Evolutionary conservation across 2,113 vertebrate genomes (phyloP), one percentile per base, ranked within the genome.

Genomic region (Colossoma macropomum): DNA sequence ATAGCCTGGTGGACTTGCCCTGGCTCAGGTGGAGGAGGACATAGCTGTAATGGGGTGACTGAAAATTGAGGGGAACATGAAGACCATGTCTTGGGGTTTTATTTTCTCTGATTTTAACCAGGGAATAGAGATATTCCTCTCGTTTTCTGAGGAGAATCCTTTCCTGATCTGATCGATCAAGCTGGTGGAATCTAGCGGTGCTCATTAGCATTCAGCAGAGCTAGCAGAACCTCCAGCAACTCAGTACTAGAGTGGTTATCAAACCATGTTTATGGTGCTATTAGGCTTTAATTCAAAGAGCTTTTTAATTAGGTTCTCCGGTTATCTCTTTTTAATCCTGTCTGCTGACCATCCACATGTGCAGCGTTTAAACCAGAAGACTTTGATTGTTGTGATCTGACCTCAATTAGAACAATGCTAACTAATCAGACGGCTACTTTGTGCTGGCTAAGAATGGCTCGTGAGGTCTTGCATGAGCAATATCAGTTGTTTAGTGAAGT

Each of bases 1-100:
- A 75, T 75, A 28, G 52, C 62, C 60, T 80, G 72, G 32, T 71
- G 56, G n/a, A 30, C 65, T 27, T 78, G 48, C 28, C n/a, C 5
- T 59, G 82, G 63, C 78, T 73, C 85, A 80, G 85, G 71, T 86
- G 77, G 81, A 80, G 30, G 50, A 32, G 59, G 70, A 68, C 60
- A n/a, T 11, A 25, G 13, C 41, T 15, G 59, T 77, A 52, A 77
- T 81, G 68, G 65, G 34, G 3, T 80, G 56, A 34, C 34, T 38
- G 68, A 34, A 73, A 77, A 77, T 28, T n/a, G 34, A 78, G 50
- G 17, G 28, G 11, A 70, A 38, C 66, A 17, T 8, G 12, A 11
- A 75, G 60, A 27, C 16, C 30, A 16, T 17, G 30, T 73, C 32
- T 13, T n/a, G n/a, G 27, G 2, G 8, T 59, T 82, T 69, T 17